phyloP scores from a whole-genome alignment of 2,888 invertebrate genomes.

The Exephanes ischioxanthus region DNA sequence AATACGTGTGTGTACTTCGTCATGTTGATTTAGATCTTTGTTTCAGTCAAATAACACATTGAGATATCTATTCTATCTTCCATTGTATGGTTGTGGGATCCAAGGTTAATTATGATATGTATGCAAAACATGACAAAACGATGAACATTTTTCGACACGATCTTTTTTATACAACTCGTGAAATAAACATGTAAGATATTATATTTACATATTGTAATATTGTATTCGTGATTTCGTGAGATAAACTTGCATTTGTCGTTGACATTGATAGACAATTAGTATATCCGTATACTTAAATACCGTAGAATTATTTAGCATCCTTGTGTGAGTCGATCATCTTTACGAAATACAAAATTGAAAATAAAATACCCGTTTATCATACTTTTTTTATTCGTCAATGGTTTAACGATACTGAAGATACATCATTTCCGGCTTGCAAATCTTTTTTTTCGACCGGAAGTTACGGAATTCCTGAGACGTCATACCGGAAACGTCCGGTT shows the following conservation, averaged over 20 bases:
- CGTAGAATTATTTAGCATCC: not conserved
- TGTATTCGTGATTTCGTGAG: slow-evolving; percentile 10
- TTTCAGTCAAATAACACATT: slow-evolving; percentile 20
- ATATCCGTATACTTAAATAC: slow-evolving; percentile 1
- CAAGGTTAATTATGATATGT: slow-evolving; percentile 15
- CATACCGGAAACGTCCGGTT: too few relatives aligned
- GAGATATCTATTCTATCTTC: slow-evolving; percentile 14
- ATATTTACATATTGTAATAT: slow-evolving; percentile 39
- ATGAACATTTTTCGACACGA: slow-evolving; percentile 32
- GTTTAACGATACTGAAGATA: too few relatives aligned
- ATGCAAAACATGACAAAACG: slow-evolving; percentile 13
- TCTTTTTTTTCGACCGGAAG: too few relatives aligned
- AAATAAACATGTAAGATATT: slow-evolving; percentile 25
- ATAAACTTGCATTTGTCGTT: slow-evolving; percentile 28
- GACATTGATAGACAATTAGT: slow-evolving; percentile 29
- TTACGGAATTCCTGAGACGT: too few relatives aligned
- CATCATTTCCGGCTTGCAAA: too few relatives aligned
- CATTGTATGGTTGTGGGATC: slow-evolving; percentile 41
- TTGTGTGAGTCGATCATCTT: not conserved
- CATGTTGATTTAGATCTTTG: slow-evolving; percentile 12
- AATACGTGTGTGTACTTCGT: not conserved
- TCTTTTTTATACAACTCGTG: slow-evolving; percentile 45
- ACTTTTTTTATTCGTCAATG: too few relatives aligned
- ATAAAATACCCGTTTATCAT: not conserved
- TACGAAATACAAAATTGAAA: not conserved